These are phyloP conservation scores for Choristoneura fumiferana DNA, from an alignment of 1,140 invertebrate genomes.

Conservation along the genomic window DNA sequence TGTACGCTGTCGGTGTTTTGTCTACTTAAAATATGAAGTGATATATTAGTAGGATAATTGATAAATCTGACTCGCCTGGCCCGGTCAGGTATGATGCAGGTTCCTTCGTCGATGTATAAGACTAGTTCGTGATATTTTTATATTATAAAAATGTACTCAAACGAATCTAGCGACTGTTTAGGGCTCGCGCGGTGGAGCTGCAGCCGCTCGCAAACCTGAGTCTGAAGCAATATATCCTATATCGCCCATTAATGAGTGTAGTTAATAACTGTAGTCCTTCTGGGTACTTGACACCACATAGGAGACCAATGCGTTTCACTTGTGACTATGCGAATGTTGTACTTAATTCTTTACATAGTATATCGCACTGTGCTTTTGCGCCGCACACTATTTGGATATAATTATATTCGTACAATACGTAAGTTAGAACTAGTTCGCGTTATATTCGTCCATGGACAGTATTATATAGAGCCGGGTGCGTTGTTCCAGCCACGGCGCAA, in stretches of 20 bases:
- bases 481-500: conserved; percentile 34
- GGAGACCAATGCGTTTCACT: too few species aligned
- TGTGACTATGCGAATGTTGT: conserved; percentile 24
- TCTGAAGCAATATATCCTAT: not conserved
- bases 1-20: not conserved
- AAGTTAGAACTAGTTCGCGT: conserved; percentile 34
- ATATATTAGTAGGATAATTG: conserved; percentile 1
- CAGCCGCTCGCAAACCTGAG: not conserved
- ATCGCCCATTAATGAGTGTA: not conserved
- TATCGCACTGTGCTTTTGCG: conserved; percentile 49
- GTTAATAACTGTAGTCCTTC: not conserved
- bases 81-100: not conserved
- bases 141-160: conserved; percentile 10
- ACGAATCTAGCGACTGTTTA: not conserved
- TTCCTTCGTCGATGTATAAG: not conserved
- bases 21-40: conserved; percentile 8
- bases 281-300: not conserved
- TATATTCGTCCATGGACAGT: conserved; percentile 47
- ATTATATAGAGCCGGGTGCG: conserved; percentile 39
- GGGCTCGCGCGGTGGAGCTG: not conserved
- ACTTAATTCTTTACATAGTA: conserved; percentile 38
- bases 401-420: conserved; percentile 30
- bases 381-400: conserved; percentile 38
- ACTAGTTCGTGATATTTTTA: not conserved
- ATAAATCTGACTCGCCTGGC: not conserved